Evolutionary conservation across 1,140 invertebrate species (phyloP).

Genomic region (Lepidurus apus): DNA sequence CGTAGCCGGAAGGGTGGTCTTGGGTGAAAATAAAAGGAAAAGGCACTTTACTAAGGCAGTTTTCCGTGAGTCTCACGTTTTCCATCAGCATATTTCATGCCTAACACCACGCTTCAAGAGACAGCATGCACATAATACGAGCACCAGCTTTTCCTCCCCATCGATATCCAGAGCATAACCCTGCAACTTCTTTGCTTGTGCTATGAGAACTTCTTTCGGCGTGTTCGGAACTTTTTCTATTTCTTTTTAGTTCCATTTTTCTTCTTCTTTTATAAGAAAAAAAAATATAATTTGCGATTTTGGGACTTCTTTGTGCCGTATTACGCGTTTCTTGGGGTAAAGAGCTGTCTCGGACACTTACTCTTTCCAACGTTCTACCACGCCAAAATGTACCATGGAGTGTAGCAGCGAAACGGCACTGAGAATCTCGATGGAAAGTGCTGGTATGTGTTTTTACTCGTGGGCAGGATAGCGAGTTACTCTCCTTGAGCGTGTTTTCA

Average conservation of each 20-base stretch:
- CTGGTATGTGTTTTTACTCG: not conserved
- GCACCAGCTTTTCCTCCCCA: not conserved
- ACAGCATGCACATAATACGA: conserved; percentile 1
- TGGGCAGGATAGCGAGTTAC: not conserved
- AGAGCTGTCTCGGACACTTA: no score
- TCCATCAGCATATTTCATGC: conserved; percentile 21
- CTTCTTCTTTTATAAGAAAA: no score
- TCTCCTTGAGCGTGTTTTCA: not conserved
- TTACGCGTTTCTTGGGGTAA: no score
- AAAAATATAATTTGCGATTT: no score
- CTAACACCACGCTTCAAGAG: not conserved
- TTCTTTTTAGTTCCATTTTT: no score
- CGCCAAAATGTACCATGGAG: not conserved
- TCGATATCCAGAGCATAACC: not conserved
- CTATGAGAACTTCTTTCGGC: not conserved
- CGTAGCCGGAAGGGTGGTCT: not conserved
- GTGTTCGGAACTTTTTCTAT: no score
- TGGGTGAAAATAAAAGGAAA: not conserved
- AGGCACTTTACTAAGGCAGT: not conserved
- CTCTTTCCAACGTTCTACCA: no score
- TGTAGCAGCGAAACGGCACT: not conserved
- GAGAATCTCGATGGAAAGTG: conserved; percentile 5
- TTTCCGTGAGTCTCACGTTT: not conserved
- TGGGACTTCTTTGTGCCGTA: no score
- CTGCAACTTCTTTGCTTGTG: not conserved